Evolutionary conservation across 2,888 invertebrate species (phyloP), one percentile per base, ranked within the genome.

Genomic region (Dromius quadrimaculatus): DNA sequence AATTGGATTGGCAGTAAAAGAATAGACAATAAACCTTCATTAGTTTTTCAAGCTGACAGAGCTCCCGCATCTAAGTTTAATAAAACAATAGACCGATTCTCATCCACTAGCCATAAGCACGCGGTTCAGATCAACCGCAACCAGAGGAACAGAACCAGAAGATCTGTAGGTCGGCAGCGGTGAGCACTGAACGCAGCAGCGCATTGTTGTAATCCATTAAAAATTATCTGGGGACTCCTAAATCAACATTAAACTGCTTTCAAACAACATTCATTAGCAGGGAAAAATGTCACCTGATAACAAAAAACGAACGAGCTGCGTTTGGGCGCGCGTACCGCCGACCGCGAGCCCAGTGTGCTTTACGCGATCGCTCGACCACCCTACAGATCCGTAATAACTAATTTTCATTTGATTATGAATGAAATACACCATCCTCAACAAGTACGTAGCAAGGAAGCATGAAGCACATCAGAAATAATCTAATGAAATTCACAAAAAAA

Each of bases 191-290:
- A 28, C 41, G 38, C 57, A 54, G 50, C 50, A 38, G 66, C 20
- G 59, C 68, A 68, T 68, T 68, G 68, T 62, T 70, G 70, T 70
- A 62, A 70, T 70, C 70, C 70, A 70, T 70, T 70, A 70, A 70
- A 70, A 70, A 70, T 70, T 70, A 70, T 70, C 70, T 70, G 50
- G 62, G 62, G 70, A 62, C 50, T 57, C 70, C 70, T 70, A 70
- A 62, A 70, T 70, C 70, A 70, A 70, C 70, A 70, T 70, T 70
- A 70, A 70, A 70, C 62, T 57, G 70, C 70, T 70, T 70, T 70
- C 70, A 70, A 70, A 70, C 70, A 70, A 38, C 70, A 70, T 70
- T 70, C 70, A 70, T 70, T 70, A 70, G 62, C 70, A 9, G 70
- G 62, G 62, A 61, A 70, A 62, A 70, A 70, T 70, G 70, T 70